Conservation (phyloP, 2,113 vertebrate species). For the Hippocampus abdominalis region DNA sequence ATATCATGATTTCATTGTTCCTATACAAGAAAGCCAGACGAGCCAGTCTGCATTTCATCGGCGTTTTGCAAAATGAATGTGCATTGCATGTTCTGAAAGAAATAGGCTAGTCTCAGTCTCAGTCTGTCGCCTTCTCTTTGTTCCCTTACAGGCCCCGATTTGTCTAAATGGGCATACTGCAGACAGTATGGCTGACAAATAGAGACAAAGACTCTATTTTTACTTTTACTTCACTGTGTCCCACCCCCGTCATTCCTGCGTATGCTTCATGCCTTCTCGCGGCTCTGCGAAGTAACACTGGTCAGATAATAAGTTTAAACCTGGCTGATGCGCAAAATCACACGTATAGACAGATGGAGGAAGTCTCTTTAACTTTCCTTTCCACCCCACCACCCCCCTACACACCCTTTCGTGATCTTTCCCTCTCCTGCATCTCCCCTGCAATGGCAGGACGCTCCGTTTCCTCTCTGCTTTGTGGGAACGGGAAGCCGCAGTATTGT, state of each 20-base stretch:
- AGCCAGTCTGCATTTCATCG: neutral
- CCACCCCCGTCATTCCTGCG: conserved; percentile 20
- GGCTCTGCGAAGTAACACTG: conserved; percentile 16
- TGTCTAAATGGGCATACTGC: conserved; percentile 35
- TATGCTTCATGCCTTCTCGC: neutral
- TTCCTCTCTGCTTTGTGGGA: conserved; percentile 64
- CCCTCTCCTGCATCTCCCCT: neutral
- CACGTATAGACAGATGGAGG: conserved; percentile 27
- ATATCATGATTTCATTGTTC: neutral
- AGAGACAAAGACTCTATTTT: conserved; percentile 64
- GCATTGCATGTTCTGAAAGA: conserved; percentile 47
- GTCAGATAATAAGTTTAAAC: conserved; percentile 12
- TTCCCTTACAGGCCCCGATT: conserved; percentile 41
- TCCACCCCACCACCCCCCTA: conserved; percentile 17
- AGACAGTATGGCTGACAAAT: conserved; percentile 46
- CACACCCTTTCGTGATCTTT: neutral
- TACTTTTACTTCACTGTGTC: conserved; percentile 40
- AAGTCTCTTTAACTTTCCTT: conserved; percentile 29
- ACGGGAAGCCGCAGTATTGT: conserved; percentile 68
- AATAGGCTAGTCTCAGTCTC: conserved; percentile 37
- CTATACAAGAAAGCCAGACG: neutral
- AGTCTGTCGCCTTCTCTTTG: conserved; percentile 38
- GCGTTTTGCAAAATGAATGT: conserved; percentile 24
- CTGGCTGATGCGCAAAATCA: conserved; percentile 26
- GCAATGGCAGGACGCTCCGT: conserved; percentile 50